Conservation (phyloP, 2,113 vertebrate species). For the Toxotes chatareus region DNA sequence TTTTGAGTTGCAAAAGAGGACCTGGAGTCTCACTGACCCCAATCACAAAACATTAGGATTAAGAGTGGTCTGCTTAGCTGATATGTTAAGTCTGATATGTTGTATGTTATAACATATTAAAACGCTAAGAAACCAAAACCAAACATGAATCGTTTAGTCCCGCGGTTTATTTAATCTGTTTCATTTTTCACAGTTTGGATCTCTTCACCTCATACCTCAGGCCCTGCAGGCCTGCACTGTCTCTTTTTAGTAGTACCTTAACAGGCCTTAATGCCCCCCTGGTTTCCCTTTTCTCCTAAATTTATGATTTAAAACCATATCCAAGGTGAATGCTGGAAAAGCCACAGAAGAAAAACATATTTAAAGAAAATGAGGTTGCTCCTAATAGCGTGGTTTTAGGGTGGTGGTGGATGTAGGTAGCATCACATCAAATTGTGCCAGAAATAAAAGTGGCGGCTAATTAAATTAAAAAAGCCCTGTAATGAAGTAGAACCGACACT, state of each 20-base stretch:
- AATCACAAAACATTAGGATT: slow-evolving; percentile 36
- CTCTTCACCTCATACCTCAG: slow-evolving; percentile 52
- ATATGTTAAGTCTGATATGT: slow-evolving; percentile 6
- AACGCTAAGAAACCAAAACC: slow-evolving; percentile 50
- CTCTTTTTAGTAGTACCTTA: slow-evolving; percentile 64
- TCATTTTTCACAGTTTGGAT: slow-evolving; percentile 64
- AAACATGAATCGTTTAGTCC: slow-evolving; percentile 45
- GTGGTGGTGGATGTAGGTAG: slow-evolving; percentile 32
- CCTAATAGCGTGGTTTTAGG: slow-evolving; percentile 52
- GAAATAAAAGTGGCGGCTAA: slow-evolving; percentile 63
- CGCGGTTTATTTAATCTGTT: slow-evolving; percentile 62
- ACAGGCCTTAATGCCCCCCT: slow-evolving; percentile 55
- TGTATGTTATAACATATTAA: slow-evolving; percentile 33
- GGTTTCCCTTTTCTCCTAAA: slow-evolving; percentile 38
- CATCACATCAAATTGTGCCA: slow-evolving; percentile 57
- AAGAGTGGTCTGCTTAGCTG: background rate
- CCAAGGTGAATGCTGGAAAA: slow-evolving; percentile 65
- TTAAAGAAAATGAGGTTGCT: slow-evolving; percentile 55
- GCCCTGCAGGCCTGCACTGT: slow-evolving; percentile 68
- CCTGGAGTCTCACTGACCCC: slow-evolving; percentile 2
- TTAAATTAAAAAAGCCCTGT: slow-evolving; percentile 68
- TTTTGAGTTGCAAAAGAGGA: slow-evolving; percentile 5
- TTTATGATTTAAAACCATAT: slow-evolving; percentile 64
- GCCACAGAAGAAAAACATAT: slow-evolving; percentile 27
- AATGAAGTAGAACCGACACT: slow-evolving; percentile 64